A percentile compares a stretch with the other conserved stretches of the same genome.
Evolutionary conservation across 2,797 vertebrate genomes (phyloP).

Genomic region (Gobio occitaniae): DNA sequence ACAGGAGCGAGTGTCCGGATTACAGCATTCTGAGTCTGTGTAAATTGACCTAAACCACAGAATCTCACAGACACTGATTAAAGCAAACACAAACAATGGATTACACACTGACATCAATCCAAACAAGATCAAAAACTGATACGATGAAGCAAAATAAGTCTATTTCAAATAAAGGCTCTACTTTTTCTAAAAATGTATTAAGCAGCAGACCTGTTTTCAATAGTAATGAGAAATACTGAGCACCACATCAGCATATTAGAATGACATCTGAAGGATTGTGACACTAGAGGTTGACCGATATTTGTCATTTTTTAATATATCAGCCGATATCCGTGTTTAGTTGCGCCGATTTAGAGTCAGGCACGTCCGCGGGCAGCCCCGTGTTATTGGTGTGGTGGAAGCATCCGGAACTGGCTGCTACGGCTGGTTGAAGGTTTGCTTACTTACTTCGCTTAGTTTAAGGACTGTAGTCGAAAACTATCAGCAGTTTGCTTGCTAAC

Average conservation of each 20-base stretch:
- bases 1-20: slow-evolving; percentile 58
- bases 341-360: no score
- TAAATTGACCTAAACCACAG: slow-evolving; percentile 56
- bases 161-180: neutral
- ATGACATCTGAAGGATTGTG: neutral
- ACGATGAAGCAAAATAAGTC: neutral
- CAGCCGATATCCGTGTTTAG: no score
- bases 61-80: slow-evolving; percentile 33
- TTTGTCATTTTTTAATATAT: no score
- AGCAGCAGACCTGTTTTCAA: neutral
- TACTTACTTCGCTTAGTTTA: no score
- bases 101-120: slow-evolving; percentile 30
- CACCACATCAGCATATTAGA: neutral
- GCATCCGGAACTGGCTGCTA: no score
- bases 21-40: slow-evolving; percentile 47
- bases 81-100: slow-evolving; percentile 42
- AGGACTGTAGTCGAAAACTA: no score
- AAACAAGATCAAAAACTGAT: slow-evolving; percentile 4
- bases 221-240: neutral
- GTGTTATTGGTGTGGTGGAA: no score
- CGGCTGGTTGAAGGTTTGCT: no score
- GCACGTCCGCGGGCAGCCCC: no score
- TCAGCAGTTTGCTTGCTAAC: no score
- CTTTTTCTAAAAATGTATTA: neutral
- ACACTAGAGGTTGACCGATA: neutral